phyloP scores from a whole-genome alignment of 2,888 invertebrate species.

The Pachycephus smyrnensis region DNA sequence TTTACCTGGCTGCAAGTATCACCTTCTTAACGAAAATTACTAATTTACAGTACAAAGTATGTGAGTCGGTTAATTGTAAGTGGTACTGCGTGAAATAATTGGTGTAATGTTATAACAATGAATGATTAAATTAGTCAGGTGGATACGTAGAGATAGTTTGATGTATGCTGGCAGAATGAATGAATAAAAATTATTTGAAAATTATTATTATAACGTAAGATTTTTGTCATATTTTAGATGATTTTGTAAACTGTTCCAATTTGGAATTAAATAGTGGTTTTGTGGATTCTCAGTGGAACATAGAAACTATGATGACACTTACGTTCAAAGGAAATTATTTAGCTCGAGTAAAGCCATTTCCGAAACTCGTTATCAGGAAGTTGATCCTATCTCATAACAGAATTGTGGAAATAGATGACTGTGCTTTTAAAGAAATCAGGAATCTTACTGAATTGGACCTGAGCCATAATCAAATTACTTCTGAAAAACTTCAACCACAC shows the following conservation, averaged over 20 bases:
- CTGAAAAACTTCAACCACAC: constrained; percentile 72
- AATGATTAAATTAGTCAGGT: not conserved
- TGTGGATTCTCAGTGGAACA: constrained; percentile 70
- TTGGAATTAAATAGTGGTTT: constrained; percentile 69
- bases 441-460: constrained; percentile 76
- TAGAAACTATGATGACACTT: constrained; percentile 53
- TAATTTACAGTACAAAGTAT: not conserved
- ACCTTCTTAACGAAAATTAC: not conserved
- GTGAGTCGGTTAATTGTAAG: not conserved
- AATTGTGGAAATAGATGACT: constrained; percentile 73
- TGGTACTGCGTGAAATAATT: not conserved
- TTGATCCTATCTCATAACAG: constrained; percentile 75
- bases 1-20: no score
- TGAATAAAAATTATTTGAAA: not conserved
- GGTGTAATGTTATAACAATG: not conserved
- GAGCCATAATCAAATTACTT: constrained; percentile 76
- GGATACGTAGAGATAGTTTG: not conserved
- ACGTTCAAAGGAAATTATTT: constrained; percentile 48
- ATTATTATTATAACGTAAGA: constrained; percentile 4
- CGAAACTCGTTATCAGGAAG: constrained; percentile 68
- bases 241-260: constrained; percentile 70
- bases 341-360: constrained; percentile 69
- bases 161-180: not conserved
- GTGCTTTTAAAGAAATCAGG: constrained; percentile 75
- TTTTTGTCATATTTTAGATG: constrained; percentile 26